Evolutionary conservation across 2,113 vertebrate genomes (phyloP), one percentile per base, ranked within the genome.

Genomic region (Geothlypis trichas): DNA sequence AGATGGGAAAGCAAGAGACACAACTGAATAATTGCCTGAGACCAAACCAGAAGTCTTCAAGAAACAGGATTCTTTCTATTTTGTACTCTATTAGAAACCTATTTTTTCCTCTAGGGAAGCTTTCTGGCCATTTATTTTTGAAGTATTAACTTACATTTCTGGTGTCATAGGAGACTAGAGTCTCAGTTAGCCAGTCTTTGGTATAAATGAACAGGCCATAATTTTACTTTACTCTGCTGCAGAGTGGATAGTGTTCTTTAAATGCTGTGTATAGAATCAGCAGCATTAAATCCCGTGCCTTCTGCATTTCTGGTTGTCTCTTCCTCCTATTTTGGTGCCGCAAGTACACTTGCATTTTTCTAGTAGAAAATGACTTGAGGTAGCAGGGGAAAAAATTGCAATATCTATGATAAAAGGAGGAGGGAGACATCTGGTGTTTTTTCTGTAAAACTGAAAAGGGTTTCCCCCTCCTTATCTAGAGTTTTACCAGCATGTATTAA

Each of bases 381-480:
- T 49, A 73, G 4, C 47, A 19, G 7, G 58, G 37, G 37, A 1
- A 67, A 47, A 42, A 46, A 0, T 2, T 80, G 37, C 57, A 35
- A 0, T 73, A 61, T 85, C 37, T 69, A 9, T 55, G 42, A 10
- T 83, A 71, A 94, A 90, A 90, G 89, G 91, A 91, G 19, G 27
- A 97, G 95, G 89, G 96, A 97, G 95, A 94, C 96, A 91, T 87
- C 96, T 96, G 93, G 89, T 95, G 95, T 87, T 85, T 47, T 77
- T 80, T 58, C n/a, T 73, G 42, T 88, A 88, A 85, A 91, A 96
- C 30, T 93, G 84, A 84, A 58, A 54, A 65, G 10, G 2, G 3
- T 8, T 87, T 86, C 81, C 6, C 0, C 18, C 18, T 23, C 8
- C 15, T 74, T 65, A n/a, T 51, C 27, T 54, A 21, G 21, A 54